A percentile compares a stretch with the other conserved stretches of the same genome.
Evolutionary conservation across 2,888 invertebrate species (phyloP).

Genomic region (Cheilosia pagana): DNA sequence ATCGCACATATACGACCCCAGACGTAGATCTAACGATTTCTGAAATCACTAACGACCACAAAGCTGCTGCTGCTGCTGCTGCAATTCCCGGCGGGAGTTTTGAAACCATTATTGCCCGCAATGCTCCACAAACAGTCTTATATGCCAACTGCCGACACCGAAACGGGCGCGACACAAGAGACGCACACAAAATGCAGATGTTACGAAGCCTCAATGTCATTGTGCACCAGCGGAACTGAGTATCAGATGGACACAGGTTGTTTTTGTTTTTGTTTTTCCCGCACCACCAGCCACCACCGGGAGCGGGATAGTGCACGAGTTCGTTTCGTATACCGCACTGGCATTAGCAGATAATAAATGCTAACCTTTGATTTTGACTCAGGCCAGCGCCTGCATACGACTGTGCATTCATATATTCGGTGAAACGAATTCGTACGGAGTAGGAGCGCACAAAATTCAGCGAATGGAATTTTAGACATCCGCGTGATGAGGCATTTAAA

Average conservation of each 20-base stretch:
- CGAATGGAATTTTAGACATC: constrained; percentile 58
- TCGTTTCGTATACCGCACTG: constrained; percentile 24
- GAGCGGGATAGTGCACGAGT: constrained; percentile 20
- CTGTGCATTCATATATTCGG: constrained; percentile 36
- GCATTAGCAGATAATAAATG: constrained; percentile 65
- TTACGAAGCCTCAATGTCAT: constrained; percentile 62
- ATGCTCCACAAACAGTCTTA: constrained; percentile 37
- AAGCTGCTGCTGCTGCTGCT: constrained; percentile 34
- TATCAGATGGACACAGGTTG: constrained; percentile 66
- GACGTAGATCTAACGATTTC: constrained; percentile 59
- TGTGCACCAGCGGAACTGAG: constrained; percentile 48
- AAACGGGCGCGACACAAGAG: constrained; percentile 22
- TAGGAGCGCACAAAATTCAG: constrained; percentile 19
- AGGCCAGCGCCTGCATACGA: not conserved
- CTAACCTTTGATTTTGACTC: constrained; percentile 56
- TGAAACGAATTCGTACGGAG: constrained; percentile 22
- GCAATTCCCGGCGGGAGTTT: constrained; percentile 63
- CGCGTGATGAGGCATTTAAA: constrained; percentile 57
- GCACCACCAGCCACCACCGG: not conserved
- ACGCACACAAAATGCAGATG: constrained; percentile 61
- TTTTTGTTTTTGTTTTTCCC: constrained; percentile 35
- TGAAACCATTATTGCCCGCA: constrained; percentile 38
- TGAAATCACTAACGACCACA: constrained; percentile 71
- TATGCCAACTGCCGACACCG: not conserved
- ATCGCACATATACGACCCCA: constrained; percentile 35